Percentiles rank a stretch among this genome's conserved stretches.
Conservation (phyloP, 2,113 vertebrate species). For the Pseudopodoces humilis region DNA sequence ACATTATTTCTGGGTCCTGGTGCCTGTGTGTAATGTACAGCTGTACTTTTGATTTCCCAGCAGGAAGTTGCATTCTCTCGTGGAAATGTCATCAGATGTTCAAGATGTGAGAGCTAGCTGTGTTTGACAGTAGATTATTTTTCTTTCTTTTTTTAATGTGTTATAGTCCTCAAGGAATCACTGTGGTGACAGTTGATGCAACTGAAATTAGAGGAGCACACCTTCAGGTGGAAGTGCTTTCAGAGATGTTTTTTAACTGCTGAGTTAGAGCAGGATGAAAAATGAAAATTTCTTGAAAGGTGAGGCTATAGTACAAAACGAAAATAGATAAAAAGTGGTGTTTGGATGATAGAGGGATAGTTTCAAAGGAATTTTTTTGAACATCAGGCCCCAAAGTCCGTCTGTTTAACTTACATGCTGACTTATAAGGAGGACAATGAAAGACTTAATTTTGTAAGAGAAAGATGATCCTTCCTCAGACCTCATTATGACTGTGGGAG, state of each 20-base stretch:
- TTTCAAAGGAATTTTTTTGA: background rate
- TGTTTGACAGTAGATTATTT: background rate
- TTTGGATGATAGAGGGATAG: background rate
- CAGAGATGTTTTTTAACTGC: background rate
- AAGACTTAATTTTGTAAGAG: background rate
- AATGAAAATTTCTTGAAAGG: background rate
- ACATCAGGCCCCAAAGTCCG: background rate
- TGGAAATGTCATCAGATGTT: background rate
- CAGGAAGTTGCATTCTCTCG: background rate
- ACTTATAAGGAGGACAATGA: background rate
- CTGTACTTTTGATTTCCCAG: background rate
- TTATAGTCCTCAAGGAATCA: slow-evolving; percentile 1
- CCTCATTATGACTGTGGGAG: background rate
- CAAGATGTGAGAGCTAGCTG: background rate
- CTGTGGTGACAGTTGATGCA: background rate
- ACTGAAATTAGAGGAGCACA: background rate
- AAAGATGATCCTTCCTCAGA: background rate
- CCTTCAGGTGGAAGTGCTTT: background rate
- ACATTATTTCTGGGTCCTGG: background rate
- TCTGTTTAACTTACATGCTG: background rate
- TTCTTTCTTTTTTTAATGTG: background rate
- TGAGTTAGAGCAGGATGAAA: background rate
- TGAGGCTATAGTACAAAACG: background rate
- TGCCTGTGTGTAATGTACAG: background rate
- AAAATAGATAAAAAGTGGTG: background rate